Conservation (phyloP, 2,888 invertebrate species). For the Lepidonotus clava region DNA sequence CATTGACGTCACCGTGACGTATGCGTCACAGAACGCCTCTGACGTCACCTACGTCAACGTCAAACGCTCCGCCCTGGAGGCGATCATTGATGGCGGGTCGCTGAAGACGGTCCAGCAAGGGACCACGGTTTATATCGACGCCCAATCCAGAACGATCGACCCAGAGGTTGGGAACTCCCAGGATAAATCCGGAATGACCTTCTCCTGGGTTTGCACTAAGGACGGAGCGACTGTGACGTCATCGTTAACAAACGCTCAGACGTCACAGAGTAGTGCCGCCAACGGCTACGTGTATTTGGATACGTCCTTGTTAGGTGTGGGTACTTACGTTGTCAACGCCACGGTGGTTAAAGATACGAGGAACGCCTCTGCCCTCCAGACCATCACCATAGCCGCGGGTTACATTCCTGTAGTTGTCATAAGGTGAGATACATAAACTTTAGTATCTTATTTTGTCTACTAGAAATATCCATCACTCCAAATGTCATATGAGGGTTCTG, state of each 20-base stretch:
- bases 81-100: constrained; percentile 24
- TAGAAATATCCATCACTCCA: too few relatives aligned
- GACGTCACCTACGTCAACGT: constrained; percentile 28
- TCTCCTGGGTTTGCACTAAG: not conserved
- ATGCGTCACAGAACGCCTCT: not conserved
- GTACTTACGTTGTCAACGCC: not conserved
- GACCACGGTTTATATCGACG: not conserved
- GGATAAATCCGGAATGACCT: constrained; percentile 19
- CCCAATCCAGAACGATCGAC: not conserved
- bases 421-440: too few relatives aligned
- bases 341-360: constrained; percentile 17
- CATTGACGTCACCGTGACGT: not conserved
- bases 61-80: not conserved
- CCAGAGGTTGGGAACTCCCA: not conserved
- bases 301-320: not conserved
- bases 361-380: not conserved
- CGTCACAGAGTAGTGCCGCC: not conserved
- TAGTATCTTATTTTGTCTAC: too few relatives aligned
- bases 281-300: not conserved
- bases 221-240: not conserved
- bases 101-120: not conserved
- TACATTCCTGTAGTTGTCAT: not conserved
- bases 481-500: too few relatives aligned
- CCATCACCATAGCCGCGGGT: not conserved
- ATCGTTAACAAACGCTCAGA: not conserved